Evolutionary conservation across 2,113 vertebrate genomes (phyloP).

Genomic region (Eudyptes chrysolophus): DNA sequence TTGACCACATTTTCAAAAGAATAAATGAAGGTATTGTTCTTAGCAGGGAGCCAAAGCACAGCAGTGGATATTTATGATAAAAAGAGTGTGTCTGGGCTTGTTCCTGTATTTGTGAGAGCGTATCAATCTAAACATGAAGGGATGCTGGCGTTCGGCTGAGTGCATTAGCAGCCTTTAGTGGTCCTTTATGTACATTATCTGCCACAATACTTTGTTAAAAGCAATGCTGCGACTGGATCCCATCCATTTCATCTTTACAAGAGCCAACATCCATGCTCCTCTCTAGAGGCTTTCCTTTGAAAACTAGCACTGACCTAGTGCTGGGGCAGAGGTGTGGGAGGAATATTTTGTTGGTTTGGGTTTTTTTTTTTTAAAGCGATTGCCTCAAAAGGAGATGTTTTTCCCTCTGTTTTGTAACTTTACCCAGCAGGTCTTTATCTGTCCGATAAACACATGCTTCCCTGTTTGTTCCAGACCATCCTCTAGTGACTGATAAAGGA

Average conservation of each 20-base stretch:
- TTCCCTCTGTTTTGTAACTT: background rate
- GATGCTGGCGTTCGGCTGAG: background rate
- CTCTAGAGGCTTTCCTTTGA: background rate
- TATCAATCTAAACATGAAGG: background rate
- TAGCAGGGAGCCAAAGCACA: background rate
- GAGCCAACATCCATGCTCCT: background rate
- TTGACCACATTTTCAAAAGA: background rate
- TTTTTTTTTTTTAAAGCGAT: background rate
- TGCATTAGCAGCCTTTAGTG: background rate
- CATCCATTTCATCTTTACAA: background rate
- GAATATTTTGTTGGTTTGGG: background rate
- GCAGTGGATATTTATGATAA: background rate
- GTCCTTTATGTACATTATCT: background rate
- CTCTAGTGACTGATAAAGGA: background rate
- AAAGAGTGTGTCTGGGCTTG: background rate
- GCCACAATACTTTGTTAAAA: background rate
- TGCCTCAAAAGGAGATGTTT: background rate
- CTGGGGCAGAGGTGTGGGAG: background rate
- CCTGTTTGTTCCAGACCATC: background rate
- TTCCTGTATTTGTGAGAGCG: background rate
- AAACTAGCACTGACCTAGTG: background rate
- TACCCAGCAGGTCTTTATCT: background rate
- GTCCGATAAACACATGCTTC: background rate
- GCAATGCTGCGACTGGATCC: background rate
- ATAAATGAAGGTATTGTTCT: conserved; percentile 12